Evolutionary conservation across 2,797 vertebrate genomes (phyloP).

Genomic region (Carapus acus): DNA sequence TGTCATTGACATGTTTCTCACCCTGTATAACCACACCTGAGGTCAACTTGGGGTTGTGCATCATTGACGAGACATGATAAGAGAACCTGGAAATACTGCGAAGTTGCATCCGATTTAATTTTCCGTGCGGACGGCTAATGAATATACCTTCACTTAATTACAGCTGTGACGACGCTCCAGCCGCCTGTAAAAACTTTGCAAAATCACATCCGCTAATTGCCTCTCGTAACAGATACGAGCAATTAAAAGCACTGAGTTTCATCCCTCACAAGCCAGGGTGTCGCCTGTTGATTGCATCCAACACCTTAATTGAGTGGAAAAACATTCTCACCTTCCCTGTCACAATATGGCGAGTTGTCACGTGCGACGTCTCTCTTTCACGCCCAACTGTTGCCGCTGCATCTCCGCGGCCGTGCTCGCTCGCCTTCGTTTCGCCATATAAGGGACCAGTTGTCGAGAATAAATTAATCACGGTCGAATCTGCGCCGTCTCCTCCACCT

Average conservation of each 20-base stretch:
- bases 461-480: constrained; percentile 58
- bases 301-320: constrained; percentile 1
- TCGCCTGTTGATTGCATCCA: constrained; percentile 1
- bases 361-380: neutral
- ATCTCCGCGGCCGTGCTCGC: constrained; percentile 16
- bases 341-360: neutral
- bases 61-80: too few relatives aligned
- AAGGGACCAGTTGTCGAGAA: constrained; percentile 37
- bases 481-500: constrained; percentile 26
- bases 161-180: too few relatives aligned
- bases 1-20: too few relatives aligned
- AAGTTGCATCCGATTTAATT: too few relatives aligned
- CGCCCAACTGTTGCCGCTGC: constrained; percentile 9
- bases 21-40: too few relatives aligned
- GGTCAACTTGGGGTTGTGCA: too few relatives aligned
- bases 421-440: constrained; percentile 29
- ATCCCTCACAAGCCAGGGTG: neutral
- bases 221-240: neutral
- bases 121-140: too few relatives aligned
- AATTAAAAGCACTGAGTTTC: too few relatives aligned
- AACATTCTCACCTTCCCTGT: constrained; percentile 2
- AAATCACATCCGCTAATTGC: neutral
- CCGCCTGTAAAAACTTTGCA: neutral
- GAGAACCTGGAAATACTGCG: too few relatives aligned
- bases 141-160: too few relatives aligned